Evolutionary conservation across 1,140 invertebrate genomes (phyloP), one percentile per base, ranked within the genome.

Genomic region (Tribolium madens): DNA sequence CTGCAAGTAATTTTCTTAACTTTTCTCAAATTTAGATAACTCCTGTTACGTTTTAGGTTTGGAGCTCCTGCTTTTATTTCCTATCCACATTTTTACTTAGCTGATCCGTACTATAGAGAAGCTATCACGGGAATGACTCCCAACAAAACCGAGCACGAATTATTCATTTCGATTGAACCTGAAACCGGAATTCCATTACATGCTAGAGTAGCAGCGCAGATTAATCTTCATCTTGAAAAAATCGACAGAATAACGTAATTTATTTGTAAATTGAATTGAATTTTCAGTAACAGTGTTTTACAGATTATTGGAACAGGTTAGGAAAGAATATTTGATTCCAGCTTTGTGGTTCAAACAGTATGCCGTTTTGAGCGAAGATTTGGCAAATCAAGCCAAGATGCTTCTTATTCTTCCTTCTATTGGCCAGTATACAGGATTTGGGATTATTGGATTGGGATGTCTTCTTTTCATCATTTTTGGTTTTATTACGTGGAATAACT

Each of bases 51-150:
- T 81, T 78, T 50, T 73, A 90, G 92, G 79, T 92, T 87, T 80
- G 91, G 91, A 33, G 91, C 94, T 7, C 96, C 96, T 0, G 91
- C 93, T 0, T 95, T 93, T 81, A 87, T 96, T 17, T 96, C 95
- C 4, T 91, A 93, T 75, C 96, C 96, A 0, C 96, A 98, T 85
- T 97, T 97, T 87, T 92, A 94, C 83, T 86, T 93, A 75, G 94
- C 91, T 0, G 95, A 96, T 85, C 86, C 89, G 0, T 89, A 84
- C 72, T 93, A 95, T 64, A 75, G 84, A 6, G 78, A 92, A 9
- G 85, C 87, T 1, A 90, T 97, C 0, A 83, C 85, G 0, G 95
- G 95, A 18, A 86, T 97, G 86, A 79, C 88, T 0, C 95, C 96
- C 0, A 85, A 92, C 36, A 87, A 89, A 69, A 84, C 89, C 0